Base-by-base conservation (phyloP, 2,888 invertebrate species). In the Amphipyra berbera region DNA sequence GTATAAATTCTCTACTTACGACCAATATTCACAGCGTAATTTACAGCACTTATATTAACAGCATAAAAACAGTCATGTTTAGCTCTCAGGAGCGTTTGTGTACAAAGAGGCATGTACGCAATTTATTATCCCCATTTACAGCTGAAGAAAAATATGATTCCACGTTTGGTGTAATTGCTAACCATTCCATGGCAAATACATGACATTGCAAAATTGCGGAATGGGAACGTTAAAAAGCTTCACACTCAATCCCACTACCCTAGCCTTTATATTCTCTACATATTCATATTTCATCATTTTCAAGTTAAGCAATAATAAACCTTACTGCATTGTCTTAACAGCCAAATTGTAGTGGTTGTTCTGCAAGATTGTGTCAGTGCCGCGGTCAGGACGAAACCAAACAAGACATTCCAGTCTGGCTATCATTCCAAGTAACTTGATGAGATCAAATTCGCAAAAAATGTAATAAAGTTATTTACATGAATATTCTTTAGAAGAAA, bases 401-500 rank as follows among this genome's bases (percentile, higher is more conserved):
- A 77, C 73, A 61, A 70, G 70, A 68, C 70, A 75, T 73, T 78
- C 73, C 76, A 74, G 78, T 68, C 60, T 58, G 58, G 59, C 60
- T 70, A 65, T 73, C 57, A 47, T 77, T 70, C 61, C 60, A 54
- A 66, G 76, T 60, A 65, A 58, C 62, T 55, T 74, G 73, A 73
- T 73, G 74, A 68, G 72, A 64, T 69, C 61, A 61, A 75, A 71
- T 77, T 73, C 69, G 73, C 69, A 75, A 77, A 76, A 78, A 76
- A 49, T 37, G 33, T 57, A 69, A 52, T 63, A 57, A 69, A 70
- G 50, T 64, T 62, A 69, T 69, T 68, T 70, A 57, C 38, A 44
- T 56, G 27, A 53, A 48, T 54, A 42, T 54, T 46, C 15, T 47
- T 53, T 15, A 48, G 9, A 14, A 2, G n/a, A 10, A 48, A 21